Percentiles rank a stretch among this genome's conserved stretches.
Evolutionary conservation across 2,797 vertebrate species (phyloP).

Genomic region (Echiichthys vipera): DNA sequence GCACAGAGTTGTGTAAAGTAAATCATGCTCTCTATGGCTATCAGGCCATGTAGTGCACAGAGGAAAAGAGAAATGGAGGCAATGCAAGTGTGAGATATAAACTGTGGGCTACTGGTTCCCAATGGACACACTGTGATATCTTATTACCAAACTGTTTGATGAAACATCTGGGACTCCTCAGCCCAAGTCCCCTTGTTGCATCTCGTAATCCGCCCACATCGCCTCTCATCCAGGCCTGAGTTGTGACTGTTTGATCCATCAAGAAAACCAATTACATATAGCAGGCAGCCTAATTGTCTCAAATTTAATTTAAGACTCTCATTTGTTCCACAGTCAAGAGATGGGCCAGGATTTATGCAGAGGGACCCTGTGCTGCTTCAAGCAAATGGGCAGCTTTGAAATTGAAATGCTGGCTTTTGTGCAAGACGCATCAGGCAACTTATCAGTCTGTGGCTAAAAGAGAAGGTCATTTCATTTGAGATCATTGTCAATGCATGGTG

Average conservation of each 20-base stretch:
- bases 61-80: background rate
- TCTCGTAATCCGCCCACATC: slow-evolving; percentile 49
- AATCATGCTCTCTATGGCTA: slow-evolving; percentile 50
- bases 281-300: slow-evolving; percentile 67
- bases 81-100: slow-evolving; percentile 23
- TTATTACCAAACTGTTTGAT: slow-evolving; percentile 69
- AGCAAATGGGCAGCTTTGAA: slow-evolving; percentile 69
- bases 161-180: slow-evolving; percentile 72
- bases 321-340: slow-evolving; percentile 62
- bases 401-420: slow-evolving; percentile 66
- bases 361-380: slow-evolving; percentile 28
- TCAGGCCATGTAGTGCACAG: slow-evolving; percentile 28
- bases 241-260: slow-evolving; percentile 58
- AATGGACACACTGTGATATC: slow-evolving; percentile 61
- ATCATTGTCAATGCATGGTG: slow-evolving; percentile 1
- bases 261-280: slow-evolving; percentile 72
- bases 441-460: slow-evolving; percentile 36
- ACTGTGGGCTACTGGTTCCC: slow-evolving; percentile 26
- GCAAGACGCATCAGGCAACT: slow-evolving; percentile 34
- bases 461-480: slow-evolving; percentile 36
- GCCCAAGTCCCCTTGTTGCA: slow-evolving; percentile 26
- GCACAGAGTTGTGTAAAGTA: slow-evolving; percentile 42
- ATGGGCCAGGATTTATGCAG: slow-evolving; percentile 56
- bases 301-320: slow-evolving; percentile 73
- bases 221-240: slow-evolving; percentile 52